Base-by-base conservation (phyloP, 2,888 invertebrate species). In the Coleophora deauratella region DNA sequence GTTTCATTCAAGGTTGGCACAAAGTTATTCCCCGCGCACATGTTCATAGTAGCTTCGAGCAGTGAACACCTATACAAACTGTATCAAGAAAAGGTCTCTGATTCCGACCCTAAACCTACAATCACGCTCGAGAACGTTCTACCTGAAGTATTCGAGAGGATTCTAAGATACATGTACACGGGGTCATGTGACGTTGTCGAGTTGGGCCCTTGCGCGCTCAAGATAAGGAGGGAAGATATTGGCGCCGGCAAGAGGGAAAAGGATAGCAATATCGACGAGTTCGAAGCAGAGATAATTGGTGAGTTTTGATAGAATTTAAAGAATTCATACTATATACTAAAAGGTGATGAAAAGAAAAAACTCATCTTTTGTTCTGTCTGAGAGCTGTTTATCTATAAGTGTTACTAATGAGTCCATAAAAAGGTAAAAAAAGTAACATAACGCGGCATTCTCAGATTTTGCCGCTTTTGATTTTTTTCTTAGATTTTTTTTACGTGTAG, bases 121-220 rank as follows among this genome's bases (percentile, higher is more conserved):
- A 59, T 91, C 0, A 53, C 64, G 12, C 58, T 92, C 3, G 79
- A 87, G 1, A 87, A 88, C 44, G 72, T 90, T 0, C 82, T 88
- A 40, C 87, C 90, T 0, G 87, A 90, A 38, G 89, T 93, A 43
- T 93, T 95, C 62, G 88, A 91, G 44, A 86, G 93, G 46, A 75
- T 94, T n/a, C 65, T 95, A 7, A 66, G 66, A 15, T 63, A 33
- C 63, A 88, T 94, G 54, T 95, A 96, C 62, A 90, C 91, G 0
- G 89, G 90, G 4, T 77, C 74, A 1, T 93, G 92, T 60, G 89
- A 90, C 52, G 84, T 92, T 13, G 67, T 88, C 0, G 81, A 80
- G 38, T 52, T 81, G 28, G 91, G 89, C 0, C 72, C 80, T 1
- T 86, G 87, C 44, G 65, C 69, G 0, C 51, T 86, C n/a, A 81